phyloP scores from a whole-genome alignment of 2,113 vertebrate species.

The Brachyhypopomus gauderio region DNA sequence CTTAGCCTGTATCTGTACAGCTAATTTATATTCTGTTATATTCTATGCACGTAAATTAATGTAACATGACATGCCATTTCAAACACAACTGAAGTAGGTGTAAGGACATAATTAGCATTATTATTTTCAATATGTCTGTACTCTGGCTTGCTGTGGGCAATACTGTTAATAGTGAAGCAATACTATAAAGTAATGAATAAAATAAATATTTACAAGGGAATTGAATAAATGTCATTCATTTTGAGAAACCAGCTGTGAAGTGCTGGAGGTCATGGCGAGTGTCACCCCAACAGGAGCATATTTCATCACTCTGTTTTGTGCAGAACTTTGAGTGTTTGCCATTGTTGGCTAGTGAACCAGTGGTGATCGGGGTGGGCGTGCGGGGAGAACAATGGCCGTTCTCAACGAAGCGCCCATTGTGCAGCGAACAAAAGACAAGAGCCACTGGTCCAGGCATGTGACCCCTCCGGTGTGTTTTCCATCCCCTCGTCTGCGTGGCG shows the following conservation, averaged over 20 bases:
- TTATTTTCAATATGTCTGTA: too few species aligned
- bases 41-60: too few species aligned
- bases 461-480: constrained; percentile 46
- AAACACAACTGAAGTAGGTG: too few species aligned
- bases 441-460: constrained; percentile 56
- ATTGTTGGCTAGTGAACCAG: constrained; percentile 21
- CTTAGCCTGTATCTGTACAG: too few species aligned
- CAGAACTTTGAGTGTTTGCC: constrained; percentile 33
- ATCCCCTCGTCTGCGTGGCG: background rate
- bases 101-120: too few species aligned
- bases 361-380: constrained; percentile 34
- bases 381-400: constrained; percentile 51
- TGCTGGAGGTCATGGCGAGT: constrained; percentile 14
- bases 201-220: background rate
- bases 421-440: constrained; percentile 58
- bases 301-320: constrained; percentile 19
- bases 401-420: constrained; percentile 49
- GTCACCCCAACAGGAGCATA: background rate
- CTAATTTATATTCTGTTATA: too few species aligned
- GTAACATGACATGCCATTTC: too few species aligned
- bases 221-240: background rate
- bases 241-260: background rate
- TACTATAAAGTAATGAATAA: too few species aligned
- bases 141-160: too few species aligned
- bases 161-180: too few species aligned